Conservation (phyloP, 2,113 vertebrate genomes). For the Lampris incognitus region DNA sequence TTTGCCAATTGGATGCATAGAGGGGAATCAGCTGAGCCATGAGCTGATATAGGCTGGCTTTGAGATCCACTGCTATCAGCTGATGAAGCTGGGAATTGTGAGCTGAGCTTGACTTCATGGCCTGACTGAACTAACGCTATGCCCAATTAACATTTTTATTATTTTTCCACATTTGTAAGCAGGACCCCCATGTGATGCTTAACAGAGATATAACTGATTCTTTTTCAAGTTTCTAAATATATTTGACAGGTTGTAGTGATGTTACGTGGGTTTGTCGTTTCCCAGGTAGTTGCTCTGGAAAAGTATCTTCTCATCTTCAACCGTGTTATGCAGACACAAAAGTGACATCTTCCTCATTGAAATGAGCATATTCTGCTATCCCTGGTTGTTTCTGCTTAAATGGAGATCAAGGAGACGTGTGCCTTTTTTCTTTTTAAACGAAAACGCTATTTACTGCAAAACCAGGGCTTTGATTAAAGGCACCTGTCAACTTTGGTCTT, state of each 20-base stretch:
- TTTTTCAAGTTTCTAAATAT: slow-evolving; percentile 35
- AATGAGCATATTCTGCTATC: slow-evolving; percentile 68
- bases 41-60: too few species aligned
- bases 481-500: slow-evolving; percentile 8
- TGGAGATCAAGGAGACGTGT: slow-evolving; percentile 68
- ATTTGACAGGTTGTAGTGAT: slow-evolving; percentile 54
- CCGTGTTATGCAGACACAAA: slow-evolving; percentile 60
- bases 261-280: slow-evolving; percentile 56
- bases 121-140: too few species aligned
- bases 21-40: too few species aligned
- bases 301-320: slow-evolving; percentile 70
- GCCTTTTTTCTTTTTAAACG: slow-evolving; percentile 48
- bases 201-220: too few species aligned
- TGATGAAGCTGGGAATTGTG: too few species aligned
- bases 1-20: too few species aligned
- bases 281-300: slow-evolving; percentile 72
- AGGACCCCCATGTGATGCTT: too few species aligned
- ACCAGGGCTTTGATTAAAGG: slow-evolving; percentile 7
- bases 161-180: too few species aligned
- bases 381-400: slow-evolving; percentile 66
- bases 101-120: too few species aligned
- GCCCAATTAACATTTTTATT: too few species aligned
- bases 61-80: too few species aligned
- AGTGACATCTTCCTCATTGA: slow-evolving; percentile 61
- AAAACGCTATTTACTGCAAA: slow-evolving; percentile 52